Evolutionary conservation across 1,140 invertebrate species (phyloP), one percentile per base, ranked within the genome.

Genomic region (Bathynomus jamesi): DNA sequence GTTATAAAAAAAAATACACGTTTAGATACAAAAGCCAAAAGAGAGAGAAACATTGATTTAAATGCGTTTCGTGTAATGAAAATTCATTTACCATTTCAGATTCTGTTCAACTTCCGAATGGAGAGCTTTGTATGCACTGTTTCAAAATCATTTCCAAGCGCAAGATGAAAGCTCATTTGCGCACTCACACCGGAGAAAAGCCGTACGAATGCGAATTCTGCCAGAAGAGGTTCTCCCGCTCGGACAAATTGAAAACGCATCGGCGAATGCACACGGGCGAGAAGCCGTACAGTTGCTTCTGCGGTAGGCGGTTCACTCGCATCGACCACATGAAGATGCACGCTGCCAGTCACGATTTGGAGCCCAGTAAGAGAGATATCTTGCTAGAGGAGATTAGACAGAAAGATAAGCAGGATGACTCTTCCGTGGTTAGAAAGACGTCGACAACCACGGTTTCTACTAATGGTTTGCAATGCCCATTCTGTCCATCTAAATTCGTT

Each of bases 251-350:
- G 0, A 95, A 93, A 0, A 86, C 95, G 0, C 95, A 98, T 82
- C 92, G 94, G 78, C 86, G 95, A 8, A 96, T 94, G 0, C 95
- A 98, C 80, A 93, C 93, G 25, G 95, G 95, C 1, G 96, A 98
- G 81, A 98, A 97, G 83, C 92, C 94, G 81, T 98, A 98, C 82
- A 91, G 92, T 53, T 53, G 40, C 21, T 53, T 53, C 40, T 53
- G 40, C 21, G 40, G 40, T 5, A 53, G 21, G 21, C 13, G 40
- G 21, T 53, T 53, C 21, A 53, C 40, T 21, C 13, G 40, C 13
- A 53, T 53, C 13, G 40, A 53, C 21, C 40, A 53, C 21, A 53
- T 53, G 40, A 53, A 53, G 21, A 53, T 53, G 40, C 40, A 53
- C 21, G 40, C 40, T 53, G 40, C 40, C 21, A 53, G 40, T 21